phyloP scores from a whole-genome alignment of 2,888 invertebrate genomes.

The Tipula helvola region DNA sequence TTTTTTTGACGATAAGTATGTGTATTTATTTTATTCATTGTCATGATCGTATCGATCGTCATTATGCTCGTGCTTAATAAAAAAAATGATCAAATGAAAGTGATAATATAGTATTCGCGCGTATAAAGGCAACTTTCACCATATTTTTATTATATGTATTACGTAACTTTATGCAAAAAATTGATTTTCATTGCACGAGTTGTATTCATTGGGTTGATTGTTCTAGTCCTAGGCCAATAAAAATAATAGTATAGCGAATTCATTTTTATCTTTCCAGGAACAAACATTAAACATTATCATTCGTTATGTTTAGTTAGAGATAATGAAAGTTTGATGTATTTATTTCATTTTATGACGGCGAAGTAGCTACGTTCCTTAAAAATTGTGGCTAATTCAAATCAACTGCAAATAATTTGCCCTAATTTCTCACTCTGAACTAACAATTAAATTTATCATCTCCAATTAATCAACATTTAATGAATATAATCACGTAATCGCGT shows the following conservation, averaged over 20 bases:
- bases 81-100: neutral
- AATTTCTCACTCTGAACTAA: neutral
- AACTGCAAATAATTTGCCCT: neutral
- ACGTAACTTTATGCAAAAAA: neutral
- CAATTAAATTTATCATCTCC: neutral
- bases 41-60: neutral
- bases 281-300: neutral
- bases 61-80: neutral
- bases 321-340: neutral
- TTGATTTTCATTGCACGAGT: neutral
- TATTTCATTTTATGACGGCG: neutral
- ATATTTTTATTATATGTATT: neutral
- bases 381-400: neutral
- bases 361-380: neutral
- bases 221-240: neutral
- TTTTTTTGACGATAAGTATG: neutral
- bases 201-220: neutral
- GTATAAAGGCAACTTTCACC: neutral
- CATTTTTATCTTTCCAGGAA: neutral
- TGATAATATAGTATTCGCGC: neutral
- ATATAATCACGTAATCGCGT: neutral
- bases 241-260: neutral
- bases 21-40: neutral
- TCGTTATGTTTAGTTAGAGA: neutral
- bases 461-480: neutral